Conservation (phyloP, 1,140 invertebrate genomes). For the Anoplophora glabripennis region DNA sequence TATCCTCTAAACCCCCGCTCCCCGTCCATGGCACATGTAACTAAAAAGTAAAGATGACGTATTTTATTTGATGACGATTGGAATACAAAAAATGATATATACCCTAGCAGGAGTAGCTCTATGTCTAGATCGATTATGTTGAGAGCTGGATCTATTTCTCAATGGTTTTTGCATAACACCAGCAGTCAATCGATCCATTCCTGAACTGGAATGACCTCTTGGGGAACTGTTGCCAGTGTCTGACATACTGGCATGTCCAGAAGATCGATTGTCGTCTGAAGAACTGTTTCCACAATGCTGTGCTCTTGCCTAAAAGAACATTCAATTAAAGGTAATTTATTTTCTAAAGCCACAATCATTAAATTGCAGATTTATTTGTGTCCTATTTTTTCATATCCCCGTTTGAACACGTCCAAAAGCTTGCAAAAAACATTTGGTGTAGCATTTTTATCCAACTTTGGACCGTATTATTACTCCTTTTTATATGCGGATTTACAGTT, state of each 20-base stretch:
- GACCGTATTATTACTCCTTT: no score
- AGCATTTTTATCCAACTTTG: no score
- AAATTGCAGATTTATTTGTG: no score
- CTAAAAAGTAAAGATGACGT: constrained; percentile 39
- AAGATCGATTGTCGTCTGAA: constrained; percentile 83
- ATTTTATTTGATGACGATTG: neutral
- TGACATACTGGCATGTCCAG: constrained; percentile 88
- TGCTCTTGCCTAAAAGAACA: neutral
- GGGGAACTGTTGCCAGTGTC: constrained; percentile 72
- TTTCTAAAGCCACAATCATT: no score
- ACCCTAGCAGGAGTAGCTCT: constrained; percentile 66
- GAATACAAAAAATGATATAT: neutral
- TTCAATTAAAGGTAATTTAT: no score
- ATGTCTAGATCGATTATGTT: constrained; percentile 60
- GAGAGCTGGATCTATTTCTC: constrained; percentile 54
- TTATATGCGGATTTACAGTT: no score
- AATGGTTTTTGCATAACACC: constrained; percentile 62
- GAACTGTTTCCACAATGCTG: constrained; percentile 78
- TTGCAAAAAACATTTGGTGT: no score
- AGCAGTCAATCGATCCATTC: constrained; percentile 66
- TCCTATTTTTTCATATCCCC: no score
- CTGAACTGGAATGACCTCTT: constrained; percentile 59
- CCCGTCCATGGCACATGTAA: constrained; percentile 73
- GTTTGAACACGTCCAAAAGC: constrained; percentile 14
- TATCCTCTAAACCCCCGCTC: constrained; percentile 78